Conservation (phyloP, 2,113 vertebrate species). For the Embiotoca jacksoni region DNA sequence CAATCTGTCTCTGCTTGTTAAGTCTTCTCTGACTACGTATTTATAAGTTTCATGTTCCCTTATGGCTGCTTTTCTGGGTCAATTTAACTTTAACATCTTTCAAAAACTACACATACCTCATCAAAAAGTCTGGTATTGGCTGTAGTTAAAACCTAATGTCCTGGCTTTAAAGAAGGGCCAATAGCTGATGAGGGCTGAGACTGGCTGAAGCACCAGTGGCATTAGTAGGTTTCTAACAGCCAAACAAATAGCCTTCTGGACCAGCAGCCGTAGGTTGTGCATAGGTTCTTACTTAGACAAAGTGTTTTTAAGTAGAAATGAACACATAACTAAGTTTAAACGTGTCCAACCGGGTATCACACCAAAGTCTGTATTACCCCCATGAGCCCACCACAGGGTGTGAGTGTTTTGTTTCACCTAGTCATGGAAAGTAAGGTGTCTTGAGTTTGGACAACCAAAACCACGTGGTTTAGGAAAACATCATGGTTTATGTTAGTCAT, state of each 20-base stretch:
- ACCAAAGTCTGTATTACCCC: too few species aligned
- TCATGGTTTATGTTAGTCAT: too few species aligned
- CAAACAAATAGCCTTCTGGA: conserved; percentile 15
- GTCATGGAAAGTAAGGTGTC: too few species aligned
- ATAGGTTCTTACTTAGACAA: neutral
- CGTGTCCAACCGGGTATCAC: too few species aligned
- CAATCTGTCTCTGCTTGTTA: neutral
- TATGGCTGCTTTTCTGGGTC: neutral
- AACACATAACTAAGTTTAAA: neutral
- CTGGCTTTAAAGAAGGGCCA: neutral
- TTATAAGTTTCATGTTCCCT: neutral
- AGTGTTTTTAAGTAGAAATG: neutral
- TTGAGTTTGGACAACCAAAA: too few species aligned
- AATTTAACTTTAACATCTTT: neutral
- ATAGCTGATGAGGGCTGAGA: conserved; percentile 12
- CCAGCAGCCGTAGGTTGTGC: neutral
- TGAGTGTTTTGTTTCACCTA: too few species aligned
- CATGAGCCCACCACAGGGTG: too few species aligned
- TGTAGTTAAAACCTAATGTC: conserved; percentile 6
- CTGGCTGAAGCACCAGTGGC: conserved; percentile 23
- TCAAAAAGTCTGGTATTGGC: neutral
- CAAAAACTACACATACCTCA: too few species aligned
- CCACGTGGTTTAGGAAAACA: too few species aligned
- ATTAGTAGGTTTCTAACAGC: neutral
- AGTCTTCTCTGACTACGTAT: neutral